Evolutionary conservation across 2,888 invertebrate species (phyloP), one percentile per base, ranked within the genome.

Genomic region (Mesochorus sp.): DNA sequence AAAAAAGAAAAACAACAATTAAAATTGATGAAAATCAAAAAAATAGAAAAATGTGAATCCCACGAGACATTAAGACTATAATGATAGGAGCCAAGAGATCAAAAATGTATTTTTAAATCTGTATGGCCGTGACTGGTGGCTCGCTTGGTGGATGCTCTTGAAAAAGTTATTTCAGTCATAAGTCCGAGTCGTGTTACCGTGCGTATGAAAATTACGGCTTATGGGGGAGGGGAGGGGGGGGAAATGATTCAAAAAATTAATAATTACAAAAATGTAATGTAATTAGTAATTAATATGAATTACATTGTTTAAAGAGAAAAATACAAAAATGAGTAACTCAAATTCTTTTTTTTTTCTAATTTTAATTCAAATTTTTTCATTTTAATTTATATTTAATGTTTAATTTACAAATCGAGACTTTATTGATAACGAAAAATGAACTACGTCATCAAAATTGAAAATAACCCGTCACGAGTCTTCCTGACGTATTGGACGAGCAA

Each of bases 51-150:
- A 19, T 12, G 47, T 1, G n/a, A 31, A 51, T 5, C 10, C 6
- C 19, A 8, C 3, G 12, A 21, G 4, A 28, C 12, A 17, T 4
- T 10, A 39, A 24, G 19, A 57, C 44, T 37, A 21, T 21, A 6
- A 24, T 8, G 73, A 17, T n/a, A 19, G 34, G 14, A 28, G 24
- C 19, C 17, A 62, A 71, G 66, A 62, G 28, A 17, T 55, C 6
- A 17, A 21, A 62, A 72, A 74, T 53, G 57, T 87, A 88, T 89
- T 89, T 89, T 87, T 87, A 86, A 84, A 87, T 83, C 0, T 55
- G 21, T 82, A 83, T 84, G 89, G 86, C 89, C 88, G 80, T 88
- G 89, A 87, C 81, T 81, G 82, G 70, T 44, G 67, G 57, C 62
- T 55, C 49, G 62, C n/a, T n/a, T 70, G 71, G 47, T 70, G 57